Evolutionary conservation across 2,797 vertebrate species (phyloP).

Genomic region (Protosalanx chinensis): DNA sequence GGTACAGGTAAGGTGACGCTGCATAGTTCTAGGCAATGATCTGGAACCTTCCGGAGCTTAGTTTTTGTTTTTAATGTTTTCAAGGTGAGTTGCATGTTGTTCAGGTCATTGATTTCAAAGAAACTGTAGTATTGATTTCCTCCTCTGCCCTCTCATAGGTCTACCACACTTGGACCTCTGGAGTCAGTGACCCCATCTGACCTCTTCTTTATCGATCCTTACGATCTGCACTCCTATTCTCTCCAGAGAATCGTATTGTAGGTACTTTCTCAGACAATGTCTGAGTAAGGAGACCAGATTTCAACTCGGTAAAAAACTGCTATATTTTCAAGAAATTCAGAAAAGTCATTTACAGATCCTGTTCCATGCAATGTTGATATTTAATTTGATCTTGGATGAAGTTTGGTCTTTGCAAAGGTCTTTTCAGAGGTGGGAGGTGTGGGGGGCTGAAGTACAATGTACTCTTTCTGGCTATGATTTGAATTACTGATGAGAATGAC

Average conservation of each 20-base stretch:
- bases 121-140: constrained; percentile 23
- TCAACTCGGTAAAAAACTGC: constrained; percentile 15
- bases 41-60: constrained; percentile 10
- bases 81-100: constrained; percentile 23
- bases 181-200: not conserved
- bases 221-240: not conserved
- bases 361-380: constrained; percentile 44
- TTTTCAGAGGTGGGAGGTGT: constrained; percentile 27
- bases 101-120: constrained; percentile 23
- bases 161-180: not conserved
- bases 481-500: constrained; percentile 55
- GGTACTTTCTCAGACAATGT: no score
- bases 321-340: constrained; percentile 42
- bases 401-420: constrained; percentile 45
- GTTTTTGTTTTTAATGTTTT: constrained; percentile 30
- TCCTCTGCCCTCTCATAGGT: constrained; percentile 7
- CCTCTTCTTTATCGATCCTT: not conserved
- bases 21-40: constrained; percentile 8
- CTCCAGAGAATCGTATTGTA: not conserved
- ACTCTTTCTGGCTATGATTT: constrained; percentile 50
- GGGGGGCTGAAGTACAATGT: constrained; percentile 25
- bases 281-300: no score
- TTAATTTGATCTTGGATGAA: constrained; percentile 52
- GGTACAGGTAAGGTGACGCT: constrained; percentile 36
- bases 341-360: constrained; percentile 42